Conservation (phyloP, 2,888 invertebrate genomes). For the Hyposoter didymator region DNA sequence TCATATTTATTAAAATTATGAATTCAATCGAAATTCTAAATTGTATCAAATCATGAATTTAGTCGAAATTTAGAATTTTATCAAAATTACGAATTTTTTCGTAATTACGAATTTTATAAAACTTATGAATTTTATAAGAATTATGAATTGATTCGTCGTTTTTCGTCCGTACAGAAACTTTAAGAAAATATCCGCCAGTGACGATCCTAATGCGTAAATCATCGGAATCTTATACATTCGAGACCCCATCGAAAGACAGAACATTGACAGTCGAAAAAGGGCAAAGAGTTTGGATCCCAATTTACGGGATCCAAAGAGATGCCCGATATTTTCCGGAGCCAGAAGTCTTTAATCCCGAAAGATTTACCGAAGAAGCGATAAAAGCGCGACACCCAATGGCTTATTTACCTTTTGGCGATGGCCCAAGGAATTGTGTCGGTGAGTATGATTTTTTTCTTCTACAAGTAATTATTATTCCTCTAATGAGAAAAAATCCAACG, state of each 20-base stretch:
- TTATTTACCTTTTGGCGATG: slow-evolving; percentile 78
- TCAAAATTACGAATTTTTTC: too few species aligned
- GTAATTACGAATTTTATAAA: too few species aligned
- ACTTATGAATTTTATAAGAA: too few species aligned
- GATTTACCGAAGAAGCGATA: slow-evolving; percentile 74
- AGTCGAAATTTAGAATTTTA: too few species aligned
- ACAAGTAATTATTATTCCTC: too few species aligned
- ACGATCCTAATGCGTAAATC: slow-evolving; percentile 79
- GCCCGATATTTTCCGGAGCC: slow-evolving; percentile 75
- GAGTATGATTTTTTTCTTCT: slow-evolving; percentile 14
- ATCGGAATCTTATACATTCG: slow-evolving; percentile 61
- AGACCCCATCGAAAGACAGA: slow-evolving; percentile 16
- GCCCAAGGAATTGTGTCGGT: slow-evolving; percentile 81
- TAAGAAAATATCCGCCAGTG: slow-evolving; percentile 84
- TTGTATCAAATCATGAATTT: too few species aligned
- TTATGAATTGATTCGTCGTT: slow-evolving; percentile 7
- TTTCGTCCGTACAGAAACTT: slow-evolving; percentile 80
- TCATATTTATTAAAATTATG: too few species aligned
- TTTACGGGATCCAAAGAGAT: slow-evolving; percentile 73
- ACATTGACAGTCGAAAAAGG: slow-evolving; percentile 71
- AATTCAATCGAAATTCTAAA: too few species aligned
- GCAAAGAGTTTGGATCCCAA: slow-evolving; percentile 71
- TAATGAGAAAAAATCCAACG: background rate
- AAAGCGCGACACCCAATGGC: slow-evolving; percentile 74
- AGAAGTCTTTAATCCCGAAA: slow-evolving; percentile 77